Base-by-base conservation (phyloP, 2,888 invertebrate genomes). In the Cephus rjabovi region DNA sequence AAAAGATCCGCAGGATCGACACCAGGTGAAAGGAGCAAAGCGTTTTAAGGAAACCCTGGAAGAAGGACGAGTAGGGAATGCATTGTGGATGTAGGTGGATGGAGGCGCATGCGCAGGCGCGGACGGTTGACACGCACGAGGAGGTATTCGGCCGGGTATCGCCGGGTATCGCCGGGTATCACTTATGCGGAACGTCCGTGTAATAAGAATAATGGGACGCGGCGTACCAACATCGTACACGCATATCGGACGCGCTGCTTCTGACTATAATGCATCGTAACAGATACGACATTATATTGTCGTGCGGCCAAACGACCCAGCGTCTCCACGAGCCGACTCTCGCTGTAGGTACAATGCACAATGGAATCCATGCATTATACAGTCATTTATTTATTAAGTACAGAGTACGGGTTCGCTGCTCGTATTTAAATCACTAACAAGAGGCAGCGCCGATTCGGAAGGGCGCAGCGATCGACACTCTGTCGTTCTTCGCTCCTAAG, bases 371-470 rank as follows among this genome's bases (percentile, higher is more conserved):
- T 83, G 84, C 82, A 86, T 85, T 84, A 83, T 84, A 83, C 83
- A 85, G 84, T 83, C 85, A 83, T 84, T 86, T 85, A 86, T 83
- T 84, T 83, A 85, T 82, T 83, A 82, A 79, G 76, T 79, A 82
- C 70, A 30, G 70, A 70, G 70, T 33, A 70, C 70, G 70, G 76
- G 75, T 77, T 70, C 74, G 79, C 79, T 77, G 76, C 79, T 79
- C 79, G 80, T 79, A 80, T 82, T 82, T 77, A 79, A 82, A 79
- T 80, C 76, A 75, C 79, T 74, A 78, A 78, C 76, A 75, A 81
- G 74, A 31, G 68, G 70, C 77, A 33, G 34, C 15, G 70, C 12
- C 70, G 70, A 70, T 70, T 70, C 31, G 70, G 70, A 4, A 12
- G 70, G 31, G 70, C 30, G 30, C 30, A 70, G 30, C 70, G 70